phyloP scores from a whole-genome alignment of 2,888 invertebrate species.

The Lutraria lutraria region DNA sequence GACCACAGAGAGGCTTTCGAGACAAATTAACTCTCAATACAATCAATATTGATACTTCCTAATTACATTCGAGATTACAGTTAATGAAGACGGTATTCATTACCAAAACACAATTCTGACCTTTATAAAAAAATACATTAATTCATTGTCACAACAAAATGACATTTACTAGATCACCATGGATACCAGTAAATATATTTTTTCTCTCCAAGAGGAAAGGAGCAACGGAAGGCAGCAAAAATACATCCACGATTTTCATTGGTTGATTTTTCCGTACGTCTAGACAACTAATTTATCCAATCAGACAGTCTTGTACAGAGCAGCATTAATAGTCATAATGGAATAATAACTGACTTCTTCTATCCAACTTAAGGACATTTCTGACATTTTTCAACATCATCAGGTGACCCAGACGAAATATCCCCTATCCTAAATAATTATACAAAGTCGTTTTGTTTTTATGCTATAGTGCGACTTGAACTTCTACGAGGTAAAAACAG shows the following conservation, averaged over 20 bases:
- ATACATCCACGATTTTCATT: conserved; percentile 23
- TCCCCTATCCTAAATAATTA: conserved; percentile 3
- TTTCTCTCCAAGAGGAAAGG: not conserved
- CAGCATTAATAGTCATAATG: conserved; percentile 6
- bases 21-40: too few species aligned
- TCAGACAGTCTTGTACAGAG: not conserved
- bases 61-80: not conserved
- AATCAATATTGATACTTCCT: too few species aligned
- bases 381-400: conserved; percentile 11
- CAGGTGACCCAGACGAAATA: not conserved
- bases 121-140: not conserved
- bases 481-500: not conserved
- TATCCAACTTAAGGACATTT: not conserved
- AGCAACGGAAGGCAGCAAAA: conserved; percentile 3
- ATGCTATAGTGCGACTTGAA: not conserved
- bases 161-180: conserved; percentile 39
- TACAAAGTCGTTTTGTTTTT: not conserved
- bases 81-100: not conserved
- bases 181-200: conserved; percentile 27
- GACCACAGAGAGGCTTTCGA: too few species aligned
- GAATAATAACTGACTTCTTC: conserved; percentile 7
- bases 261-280: conserved; percentile 21
- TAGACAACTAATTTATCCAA: conserved; percentile 28
- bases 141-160: conserved; percentile 12
- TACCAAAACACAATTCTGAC: not conserved